Percentiles rank a stretch among this genome's conserved stretches.
Evolutionary conservation across 2,797 vertebrate genomes (phyloP).

Genomic region (Okamejei kenojei): DNA sequence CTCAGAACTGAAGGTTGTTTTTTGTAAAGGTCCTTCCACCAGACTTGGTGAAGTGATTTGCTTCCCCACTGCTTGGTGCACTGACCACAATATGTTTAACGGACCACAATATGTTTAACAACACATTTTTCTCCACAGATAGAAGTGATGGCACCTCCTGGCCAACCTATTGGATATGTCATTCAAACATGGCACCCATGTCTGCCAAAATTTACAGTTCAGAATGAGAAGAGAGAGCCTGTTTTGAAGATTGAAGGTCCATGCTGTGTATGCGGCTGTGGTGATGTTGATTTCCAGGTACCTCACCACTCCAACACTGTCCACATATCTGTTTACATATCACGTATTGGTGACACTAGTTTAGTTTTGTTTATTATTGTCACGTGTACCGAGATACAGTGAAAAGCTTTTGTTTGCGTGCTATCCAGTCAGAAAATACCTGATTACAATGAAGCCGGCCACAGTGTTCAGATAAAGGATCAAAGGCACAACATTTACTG

Average conservation of each 20-base stretch:
- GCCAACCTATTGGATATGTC: slow-evolving; percentile 74
- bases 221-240: slow-evolving; percentile 65
- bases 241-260: slow-evolving; percentile 76
- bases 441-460: too few relatives aligned
- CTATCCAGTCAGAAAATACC: too few relatives aligned
- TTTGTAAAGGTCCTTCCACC: not conserved
- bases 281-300: slow-evolving; percentile 86
- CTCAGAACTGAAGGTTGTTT: not conserved
- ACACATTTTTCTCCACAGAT: slow-evolving; percentile 57
- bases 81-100: not conserved
- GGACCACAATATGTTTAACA: not conserved
- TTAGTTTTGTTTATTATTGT: slow-evolving; percentile 53
- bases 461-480: too few relatives aligned
- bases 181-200: slow-evolving; percentile 78
- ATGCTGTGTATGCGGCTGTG: slow-evolving; percentile 72
- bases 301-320: slow-evolving; percentile 48
- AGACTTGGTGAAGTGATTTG: not conserved
- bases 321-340: slow-evolving; percentile 44
- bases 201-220: slow-evolving; percentile 75
- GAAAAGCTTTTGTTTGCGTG: too few relatives aligned
- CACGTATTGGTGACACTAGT: slow-evolving; percentile 64
- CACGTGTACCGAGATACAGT: too few relatives aligned
- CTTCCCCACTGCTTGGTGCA: not conserved
- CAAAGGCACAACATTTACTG: too few relatives aligned
- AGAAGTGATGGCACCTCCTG: slow-evolving; percentile 82